Evolutionary conservation across 2,888 invertebrate genomes (phyloP).

Genomic region (Electrophaes corylata): DNA sequence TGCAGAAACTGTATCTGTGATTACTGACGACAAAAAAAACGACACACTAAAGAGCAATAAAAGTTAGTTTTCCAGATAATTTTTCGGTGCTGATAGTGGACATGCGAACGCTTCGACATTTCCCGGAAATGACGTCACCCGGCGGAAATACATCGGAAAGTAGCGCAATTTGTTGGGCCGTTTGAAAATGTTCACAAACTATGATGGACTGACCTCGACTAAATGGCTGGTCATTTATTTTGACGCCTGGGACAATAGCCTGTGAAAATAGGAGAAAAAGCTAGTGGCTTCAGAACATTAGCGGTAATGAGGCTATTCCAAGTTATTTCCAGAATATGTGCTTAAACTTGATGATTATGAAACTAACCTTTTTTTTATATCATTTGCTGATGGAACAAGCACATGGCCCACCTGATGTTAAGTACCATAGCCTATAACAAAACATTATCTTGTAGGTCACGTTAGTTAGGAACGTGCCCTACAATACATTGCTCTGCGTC

Average conservation of each 20-base stretch:
- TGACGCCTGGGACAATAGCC: slow-evolving; percentile 23
- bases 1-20: too few species aligned
- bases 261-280: slow-evolving; percentile 19
- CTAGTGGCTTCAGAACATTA: slow-evolving; percentile 18
- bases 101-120: slow-evolving; percentile 63
- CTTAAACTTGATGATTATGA: too few species aligned
- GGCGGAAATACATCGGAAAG: slow-evolving; percentile 71
- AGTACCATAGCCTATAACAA: too few species aligned
- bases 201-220: slow-evolving; percentile 43
- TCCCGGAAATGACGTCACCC: slow-evolving; percentile 66
- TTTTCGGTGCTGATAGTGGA: slow-evolving; percentile 26
- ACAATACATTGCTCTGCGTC: too few species aligned
- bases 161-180: slow-evolving; percentile 64
- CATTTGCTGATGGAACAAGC: too few species aligned
- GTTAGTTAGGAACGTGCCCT: too few species aligned
- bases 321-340: background rate
- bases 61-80: background rate
- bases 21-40: too few species aligned
- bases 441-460: too few species aligned
- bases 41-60: background rate
- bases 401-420: too few species aligned
- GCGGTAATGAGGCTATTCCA: slow-evolving; percentile 13
- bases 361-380: too few species aligned
- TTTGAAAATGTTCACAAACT: slow-evolving; percentile 68
- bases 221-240: slow-evolving; percentile 35